Evolutionary conservation across 2,113 vertebrate genomes (phyloP).

Genomic region (Neomonachus schauinslandi): DNA sequence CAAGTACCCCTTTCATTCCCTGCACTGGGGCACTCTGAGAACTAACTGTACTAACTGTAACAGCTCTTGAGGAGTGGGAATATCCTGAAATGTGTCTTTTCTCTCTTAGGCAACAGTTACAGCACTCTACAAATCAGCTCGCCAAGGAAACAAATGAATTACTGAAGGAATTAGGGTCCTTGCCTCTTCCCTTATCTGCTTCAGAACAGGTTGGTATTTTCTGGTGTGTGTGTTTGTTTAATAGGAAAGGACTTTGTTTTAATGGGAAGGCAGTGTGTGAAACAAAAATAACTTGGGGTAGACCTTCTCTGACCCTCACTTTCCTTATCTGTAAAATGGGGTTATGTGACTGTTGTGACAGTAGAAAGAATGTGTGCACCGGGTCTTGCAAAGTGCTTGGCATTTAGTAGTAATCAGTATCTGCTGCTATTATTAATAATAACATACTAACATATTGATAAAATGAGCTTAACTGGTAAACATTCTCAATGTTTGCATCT

Average conservation of each 20-base stretch:
- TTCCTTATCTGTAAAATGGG: slow-evolving; percentile 21
- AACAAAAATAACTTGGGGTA: slow-evolving; percentile 6
- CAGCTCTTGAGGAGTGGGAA: not conserved
- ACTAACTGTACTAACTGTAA: not conserved
- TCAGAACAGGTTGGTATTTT: slow-evolving; percentile 92
- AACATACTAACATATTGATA: not conserved
- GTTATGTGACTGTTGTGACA: not conserved
- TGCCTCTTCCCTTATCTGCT: slow-evolving; percentile 89
- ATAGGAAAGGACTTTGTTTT: slow-evolving; percentile 1
- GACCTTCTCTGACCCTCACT: not conserved
- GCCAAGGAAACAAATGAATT: slow-evolving; percentile 98
- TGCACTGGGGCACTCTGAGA: not conserved
- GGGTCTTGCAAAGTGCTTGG: not conserved
- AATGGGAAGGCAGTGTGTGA: not conserved
- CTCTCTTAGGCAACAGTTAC: slow-evolving; percentile 92
- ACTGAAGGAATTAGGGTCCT: slow-evolving; percentile 93
- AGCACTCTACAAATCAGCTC: slow-evolving; percentile 94
- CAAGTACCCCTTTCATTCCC: not conserved
- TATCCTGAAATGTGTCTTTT: slow-evolving; percentile 41
- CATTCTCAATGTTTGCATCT: not conserved
- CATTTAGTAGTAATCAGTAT: not conserved
- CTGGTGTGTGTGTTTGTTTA: not conserved
- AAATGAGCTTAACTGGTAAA: not conserved
- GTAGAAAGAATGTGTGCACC: not conserved
- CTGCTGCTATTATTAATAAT: not conserved